Evolutionary conservation across 2,113 vertebrate genomes (phyloP), one percentile per base, ranked within the genome.

Genomic region (Natator depressus): DNA sequence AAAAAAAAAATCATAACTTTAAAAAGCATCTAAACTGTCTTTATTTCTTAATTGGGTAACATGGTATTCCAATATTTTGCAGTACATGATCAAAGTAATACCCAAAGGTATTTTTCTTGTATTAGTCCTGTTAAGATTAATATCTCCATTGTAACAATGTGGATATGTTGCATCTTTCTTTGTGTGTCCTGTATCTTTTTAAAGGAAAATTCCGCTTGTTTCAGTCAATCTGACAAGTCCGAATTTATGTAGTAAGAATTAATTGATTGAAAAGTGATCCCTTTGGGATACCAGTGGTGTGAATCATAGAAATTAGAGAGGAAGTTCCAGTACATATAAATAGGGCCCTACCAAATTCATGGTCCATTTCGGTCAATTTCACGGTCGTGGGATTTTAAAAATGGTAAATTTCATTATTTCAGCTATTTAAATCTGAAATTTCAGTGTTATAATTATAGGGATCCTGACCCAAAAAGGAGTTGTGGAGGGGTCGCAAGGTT

Each of bases 201-300:
- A n/a, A 72, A 38, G 17, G 17, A 20, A 72, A 38, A 69, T n/a
- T 19, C 19, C n/a, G n/a, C n/a, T 72, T 72, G 14, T 38, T 72
- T 72, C 17, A n/a, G 65, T 38, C 65, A 72, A n/a, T 38, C 9
- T 20, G 62, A 65, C 31, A 65, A 35, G 31, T 65, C 31, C 35
- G 65, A 22, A 72, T 72, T 72, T n/a, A 72, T 72, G 19, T 72
- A 72, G 10, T 38, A 88, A 88, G 57, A 90, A n/a, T 50, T 29
- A 88, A 75, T 95, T 92, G 87, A 93, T 89, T 95, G 93, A 89
- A 88, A 89, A 95, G 88, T 47, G 79, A 94, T 94, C 97, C 94
- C 95, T 96, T 92, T 80, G 96, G 96, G 96, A 95, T 95, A 92
- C 51, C 87, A 94, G 55, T 35, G 65, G 54, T 88, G 80, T 93